phyloP scores from a whole-genome alignment of 2,888 invertebrate genomes.

The Polydrusus tereticollis region DNA sequence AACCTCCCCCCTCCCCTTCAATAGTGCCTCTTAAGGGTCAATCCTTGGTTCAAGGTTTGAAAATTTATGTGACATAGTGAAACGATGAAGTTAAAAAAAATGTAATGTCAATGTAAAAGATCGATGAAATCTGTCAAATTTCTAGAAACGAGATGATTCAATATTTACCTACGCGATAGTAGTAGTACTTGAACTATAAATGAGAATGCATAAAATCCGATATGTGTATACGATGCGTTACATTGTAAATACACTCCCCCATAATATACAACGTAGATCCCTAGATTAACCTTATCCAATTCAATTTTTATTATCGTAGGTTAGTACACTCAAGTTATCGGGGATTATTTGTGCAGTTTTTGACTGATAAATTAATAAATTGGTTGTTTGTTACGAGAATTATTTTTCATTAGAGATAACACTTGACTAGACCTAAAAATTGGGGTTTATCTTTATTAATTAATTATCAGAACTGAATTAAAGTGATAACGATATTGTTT shows the following conservation, averaged over 20 bases:
- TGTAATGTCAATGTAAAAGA: no score
- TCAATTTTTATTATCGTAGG: conserved; percentile 22
- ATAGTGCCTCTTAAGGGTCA: no score
- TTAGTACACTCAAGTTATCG: conserved; percentile 29
- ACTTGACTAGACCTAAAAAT: conserved; percentile 8
- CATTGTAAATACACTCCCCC: neutral
- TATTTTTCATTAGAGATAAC: conserved; percentile 9
- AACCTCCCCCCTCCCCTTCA: no score
- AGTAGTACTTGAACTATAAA: no score
- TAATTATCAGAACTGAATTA: neutral
- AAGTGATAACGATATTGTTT: neutral
- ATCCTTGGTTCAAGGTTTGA: no score
- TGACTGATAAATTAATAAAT: conserved; percentile 31
- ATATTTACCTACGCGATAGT: no score
- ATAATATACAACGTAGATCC: neutral
- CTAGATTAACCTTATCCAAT: conserved; percentile 26
- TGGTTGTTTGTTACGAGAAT: conserved; percentile 23
- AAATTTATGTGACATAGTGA: no score
- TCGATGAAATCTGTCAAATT: no score
- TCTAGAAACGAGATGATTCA: no score
- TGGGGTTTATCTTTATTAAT: neutral
- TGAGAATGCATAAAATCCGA: neutral
- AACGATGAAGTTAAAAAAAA: no score
- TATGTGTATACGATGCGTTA: no score
- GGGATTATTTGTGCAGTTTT: conserved; percentile 34